A percentile compares a stretch with the other conserved stretches of the same genome.
These are phyloP conservation scores for Tapirus terrestris DNA, from an alignment of 2,113 vertebrate genomes.

Conservation along the genomic window DNA sequence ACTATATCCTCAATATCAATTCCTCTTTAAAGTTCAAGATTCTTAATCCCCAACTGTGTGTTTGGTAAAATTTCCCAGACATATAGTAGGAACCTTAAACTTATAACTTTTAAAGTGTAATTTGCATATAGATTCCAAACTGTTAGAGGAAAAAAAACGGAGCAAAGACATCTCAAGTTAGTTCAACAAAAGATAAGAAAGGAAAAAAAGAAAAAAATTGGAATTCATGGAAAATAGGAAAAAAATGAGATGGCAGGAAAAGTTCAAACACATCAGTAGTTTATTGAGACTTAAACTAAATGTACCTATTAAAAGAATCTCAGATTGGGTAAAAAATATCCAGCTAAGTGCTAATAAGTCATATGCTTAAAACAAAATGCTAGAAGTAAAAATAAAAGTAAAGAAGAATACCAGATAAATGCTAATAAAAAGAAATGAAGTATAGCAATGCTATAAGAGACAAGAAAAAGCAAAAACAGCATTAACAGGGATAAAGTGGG, in stretches of 20 bases:
- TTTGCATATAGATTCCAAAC: neutral
- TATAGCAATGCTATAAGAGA: neutral
- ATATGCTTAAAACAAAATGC: slow-evolving; percentile 2
- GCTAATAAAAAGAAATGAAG: slow-evolving; percentile 17
- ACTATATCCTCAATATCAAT: neutral
- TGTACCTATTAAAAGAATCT: neutral
- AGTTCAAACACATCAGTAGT: neutral
- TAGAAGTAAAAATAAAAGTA: slow-evolving; percentile 15
- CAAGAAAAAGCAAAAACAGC: neutral
- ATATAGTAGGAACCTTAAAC: neutral
- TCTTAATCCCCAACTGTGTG: neutral
- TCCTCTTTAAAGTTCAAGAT: neutral
- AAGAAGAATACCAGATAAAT: neutral
- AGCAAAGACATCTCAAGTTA: neutral
- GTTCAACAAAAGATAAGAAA: slow-evolving; percentile 22
- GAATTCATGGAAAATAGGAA: neutral
- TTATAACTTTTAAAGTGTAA: slow-evolving; percentile 18
- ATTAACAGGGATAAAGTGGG: neutral
- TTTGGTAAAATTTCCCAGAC: slow-evolving; percentile 24
- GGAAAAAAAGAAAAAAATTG: neutral
- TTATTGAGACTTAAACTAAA: slow-evolving; percentile 1
- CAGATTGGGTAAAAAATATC: neutral
- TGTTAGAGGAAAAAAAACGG: neutral
- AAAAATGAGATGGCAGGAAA: neutral
- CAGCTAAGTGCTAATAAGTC: neutral